These are phyloP conservation scores for Sclerurus mexicanus DNA, from an alignment of 2,113 vertebrate genomes.

Conservation along the genomic window DNA sequence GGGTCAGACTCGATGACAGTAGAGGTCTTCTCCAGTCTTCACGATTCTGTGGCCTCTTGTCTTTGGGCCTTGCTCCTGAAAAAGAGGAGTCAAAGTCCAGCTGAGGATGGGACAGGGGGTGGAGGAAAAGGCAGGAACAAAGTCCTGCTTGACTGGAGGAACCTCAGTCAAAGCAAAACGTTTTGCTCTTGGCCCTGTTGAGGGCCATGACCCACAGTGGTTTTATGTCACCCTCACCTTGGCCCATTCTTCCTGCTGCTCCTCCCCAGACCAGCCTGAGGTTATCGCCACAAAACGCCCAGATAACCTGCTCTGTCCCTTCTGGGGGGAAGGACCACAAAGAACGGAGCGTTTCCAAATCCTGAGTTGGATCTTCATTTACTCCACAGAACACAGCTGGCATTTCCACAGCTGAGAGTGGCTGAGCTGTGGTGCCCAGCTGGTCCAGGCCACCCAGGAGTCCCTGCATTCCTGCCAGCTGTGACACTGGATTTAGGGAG, in stretches of 20 bases:
- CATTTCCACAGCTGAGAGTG: neutral
- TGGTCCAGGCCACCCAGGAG: neutral
- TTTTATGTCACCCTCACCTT: neutral
- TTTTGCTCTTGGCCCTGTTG: neutral
- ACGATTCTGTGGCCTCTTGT: rapidly evolving
- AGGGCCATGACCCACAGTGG: rapidly evolving
- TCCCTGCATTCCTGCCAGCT: rapidly evolving
- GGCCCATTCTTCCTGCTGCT: neutral
- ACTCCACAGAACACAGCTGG: neutral
- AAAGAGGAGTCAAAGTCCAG: neutral
- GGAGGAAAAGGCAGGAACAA: neutral
- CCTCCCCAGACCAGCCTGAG: neutral
- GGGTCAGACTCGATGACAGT: rapidly evolving
- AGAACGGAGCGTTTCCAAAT: neutral
- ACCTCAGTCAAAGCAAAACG: neutral
- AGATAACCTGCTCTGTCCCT: neutral
- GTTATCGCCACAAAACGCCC: neutral
- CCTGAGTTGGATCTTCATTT: neutral
- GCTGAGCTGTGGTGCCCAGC: neutral
- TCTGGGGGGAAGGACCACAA: neutral
- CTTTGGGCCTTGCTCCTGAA: neutral
- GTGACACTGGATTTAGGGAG: neutral
- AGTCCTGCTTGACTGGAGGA: neutral
- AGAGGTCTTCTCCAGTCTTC: neutral
- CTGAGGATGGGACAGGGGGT: neutral